These are phyloP conservation scores for Thalassarche chlororhynchos DNA, from an alignment of 2,113 vertebrate genomes.

Conservation along the genomic window DNA sequence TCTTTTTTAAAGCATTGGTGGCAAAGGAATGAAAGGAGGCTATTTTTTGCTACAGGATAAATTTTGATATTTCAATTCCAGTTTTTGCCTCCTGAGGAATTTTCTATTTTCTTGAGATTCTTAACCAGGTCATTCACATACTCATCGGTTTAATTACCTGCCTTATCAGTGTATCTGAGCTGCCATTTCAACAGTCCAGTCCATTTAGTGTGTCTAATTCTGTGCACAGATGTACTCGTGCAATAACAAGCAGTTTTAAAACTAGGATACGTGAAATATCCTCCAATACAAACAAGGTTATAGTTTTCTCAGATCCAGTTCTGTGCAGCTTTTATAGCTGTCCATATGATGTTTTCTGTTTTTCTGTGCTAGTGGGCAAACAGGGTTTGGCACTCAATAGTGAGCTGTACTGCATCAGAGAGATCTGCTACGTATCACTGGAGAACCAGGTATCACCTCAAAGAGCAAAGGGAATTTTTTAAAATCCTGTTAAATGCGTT, in stretches of 20 bases:
- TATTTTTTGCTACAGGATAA: conserved; percentile 64
- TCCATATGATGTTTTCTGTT: background rate
- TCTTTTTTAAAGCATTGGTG: conserved; percentile 39
- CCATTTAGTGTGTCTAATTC: background rate
- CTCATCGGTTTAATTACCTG: conserved; percentile 31
- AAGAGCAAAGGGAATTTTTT: background rate
- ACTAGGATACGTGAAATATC: background rate
- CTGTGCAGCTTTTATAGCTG: conserved; percentile 10
- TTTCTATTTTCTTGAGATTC: conserved; percentile 54
- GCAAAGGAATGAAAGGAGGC: conserved; percentile 54
- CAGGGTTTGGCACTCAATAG: background rate
- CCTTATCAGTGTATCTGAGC: background rate
- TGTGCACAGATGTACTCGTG: background rate
- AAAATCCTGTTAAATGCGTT: conserved; percentile 19
- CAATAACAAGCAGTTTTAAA: background rate
- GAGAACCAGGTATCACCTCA: background rate
- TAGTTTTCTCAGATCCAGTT: background rate
- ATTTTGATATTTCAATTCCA: conserved; percentile 61
- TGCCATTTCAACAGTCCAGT: background rate
- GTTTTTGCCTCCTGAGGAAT: conserved; percentile 59
- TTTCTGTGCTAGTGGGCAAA: background rate
- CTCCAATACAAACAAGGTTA: background rate
- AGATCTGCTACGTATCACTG: background rate
- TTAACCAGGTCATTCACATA: conserved; percentile 42
- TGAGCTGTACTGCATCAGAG: background rate